Evolutionary conservation across 2,888 invertebrate genomes (phyloP).

Genomic region (Baccha elongata): DNA sequence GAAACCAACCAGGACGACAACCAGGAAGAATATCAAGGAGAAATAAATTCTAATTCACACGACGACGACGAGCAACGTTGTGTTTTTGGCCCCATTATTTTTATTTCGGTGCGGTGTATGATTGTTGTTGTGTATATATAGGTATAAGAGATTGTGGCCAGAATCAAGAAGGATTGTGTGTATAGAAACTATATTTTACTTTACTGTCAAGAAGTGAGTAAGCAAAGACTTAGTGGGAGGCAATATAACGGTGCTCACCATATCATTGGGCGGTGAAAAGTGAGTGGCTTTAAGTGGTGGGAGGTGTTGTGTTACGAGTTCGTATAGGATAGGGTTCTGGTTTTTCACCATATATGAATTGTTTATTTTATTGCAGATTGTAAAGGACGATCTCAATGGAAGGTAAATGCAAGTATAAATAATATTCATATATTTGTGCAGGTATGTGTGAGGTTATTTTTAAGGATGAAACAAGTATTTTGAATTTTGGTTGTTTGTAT

Average conservation of each 20-base stretch:
- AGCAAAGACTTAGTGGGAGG: constrained; percentile 43
- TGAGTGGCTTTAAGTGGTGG: constrained; percentile 56
- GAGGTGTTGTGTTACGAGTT: constrained; percentile 28
- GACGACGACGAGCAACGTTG: constrained; percentile 27
- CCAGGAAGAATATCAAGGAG: constrained; percentile 59
- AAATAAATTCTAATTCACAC: constrained; percentile 72
- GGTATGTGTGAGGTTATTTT: neutral
- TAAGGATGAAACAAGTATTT: neutral
- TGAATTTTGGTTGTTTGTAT: neutral
- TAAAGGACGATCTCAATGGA: constrained; percentile 33
- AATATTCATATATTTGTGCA: constrained; percentile 6
- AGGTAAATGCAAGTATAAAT: constrained; percentile 17
- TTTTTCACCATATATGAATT: constrained; percentile 53
- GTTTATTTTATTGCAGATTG: constrained; percentile 60
- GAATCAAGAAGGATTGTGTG: constrained; percentile 23
- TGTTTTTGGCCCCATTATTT: constrained; percentile 29
- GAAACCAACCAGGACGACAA: constrained; percentile 50
- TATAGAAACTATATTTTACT: constrained; percentile 58
- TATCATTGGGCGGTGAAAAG: constrained; percentile 10
- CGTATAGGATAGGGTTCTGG: no score
- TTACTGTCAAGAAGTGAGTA: constrained; percentile 68
- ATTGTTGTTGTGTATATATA: neutral
- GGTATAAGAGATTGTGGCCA: constrained; percentile 43
- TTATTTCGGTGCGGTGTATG: constrained; percentile 16
- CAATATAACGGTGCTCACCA: neutral